A percentile compares a stretch with the other conserved stretches of the same genome.
These are phyloP conservation scores for Ochropleura plecta DNA, from an alignment of 2,888 invertebrate species.

Conservation along the genomic window DNA sequence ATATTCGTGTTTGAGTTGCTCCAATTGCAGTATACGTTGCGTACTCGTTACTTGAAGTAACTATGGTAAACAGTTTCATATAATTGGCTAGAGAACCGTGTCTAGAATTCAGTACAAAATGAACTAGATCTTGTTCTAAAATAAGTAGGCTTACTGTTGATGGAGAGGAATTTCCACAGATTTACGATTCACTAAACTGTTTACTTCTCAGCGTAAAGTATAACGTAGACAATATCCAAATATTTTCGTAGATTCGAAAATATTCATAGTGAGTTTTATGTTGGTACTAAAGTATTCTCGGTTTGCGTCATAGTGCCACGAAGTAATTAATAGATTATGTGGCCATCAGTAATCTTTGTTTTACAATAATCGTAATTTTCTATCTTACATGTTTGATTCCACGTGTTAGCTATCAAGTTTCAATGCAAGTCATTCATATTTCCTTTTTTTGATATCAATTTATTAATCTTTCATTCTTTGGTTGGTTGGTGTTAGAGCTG, in stretches of 20 bases:
- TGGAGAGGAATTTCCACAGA: slow-evolving; percentile 26
- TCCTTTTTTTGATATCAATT: slow-evolving; percentile 14
- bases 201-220: slow-evolving; percentile 7
- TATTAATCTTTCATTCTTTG: slow-evolving; percentile 21
- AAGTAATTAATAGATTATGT: slow-evolving; percentile 28
- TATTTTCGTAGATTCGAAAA: slow-evolving; percentile 35
- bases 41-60: slow-evolving; percentile 31
- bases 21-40: slow-evolving; percentile 17
- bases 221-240: slow-evolving; percentile 35
- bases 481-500: slow-evolving; percentile 28
- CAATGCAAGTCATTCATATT: slow-evolving; percentile 24
- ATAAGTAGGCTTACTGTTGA: slow-evolving; percentile 46
- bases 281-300: slow-evolving; percentile 8
- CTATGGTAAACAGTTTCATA: slow-evolving; percentile 31
- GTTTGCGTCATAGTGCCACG: slow-evolving; percentile 21
- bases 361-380: slow-evolving; percentile 24
- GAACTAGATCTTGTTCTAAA: slow-evolving; percentile 46
- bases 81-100: slow-evolving; percentile 34
- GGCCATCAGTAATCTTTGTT: slow-evolving; percentile 29
- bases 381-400: slow-evolving; percentile 6
- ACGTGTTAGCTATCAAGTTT: slow-evolving; percentile 3
- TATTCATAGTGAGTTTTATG: slow-evolving; percentile 19
- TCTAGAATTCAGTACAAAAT: slow-evolving; percentile 33
- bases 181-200: slow-evolving; percentile 36
- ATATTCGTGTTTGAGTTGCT: slow-evolving; percentile 29